A percentile compares a stretch with the other conserved stretches of the same genome.
phyloP scores from a whole-genome alignment of 1,140 invertebrate species.

The Camponotus floridanus region DNA sequence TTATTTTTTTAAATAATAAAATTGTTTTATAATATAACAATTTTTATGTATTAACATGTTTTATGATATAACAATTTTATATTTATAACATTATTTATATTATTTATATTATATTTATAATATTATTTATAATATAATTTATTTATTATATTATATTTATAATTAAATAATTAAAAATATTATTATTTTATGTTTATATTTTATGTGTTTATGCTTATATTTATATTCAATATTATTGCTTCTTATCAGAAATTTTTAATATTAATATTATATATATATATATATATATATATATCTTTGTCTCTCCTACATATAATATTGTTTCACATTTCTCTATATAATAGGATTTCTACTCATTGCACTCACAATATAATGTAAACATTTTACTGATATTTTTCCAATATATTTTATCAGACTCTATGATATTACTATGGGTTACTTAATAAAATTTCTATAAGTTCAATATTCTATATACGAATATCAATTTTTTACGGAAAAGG shows the following conservation, averaged over 20 bases:
- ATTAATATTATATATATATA: too few species aligned
- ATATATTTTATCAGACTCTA: neutral
- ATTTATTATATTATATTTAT: neutral
- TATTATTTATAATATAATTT: too few species aligned
- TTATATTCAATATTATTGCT: too few species aligned
- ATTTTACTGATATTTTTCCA: neutral
- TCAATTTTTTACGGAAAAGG: constrained; percentile 5
- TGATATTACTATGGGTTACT: neutral
- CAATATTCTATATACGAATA: neutral
- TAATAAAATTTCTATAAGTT: neutral
- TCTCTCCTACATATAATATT: too few species aligned
- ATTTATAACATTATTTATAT: neutral
- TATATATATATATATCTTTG: too few species aligned
- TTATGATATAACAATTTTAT: neutral
- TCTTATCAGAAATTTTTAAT: too few species aligned
- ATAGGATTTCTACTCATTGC: neutral
- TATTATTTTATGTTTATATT: too few species aligned
- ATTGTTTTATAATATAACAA: neutral
- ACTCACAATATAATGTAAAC: neutral
- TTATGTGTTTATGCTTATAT: too few species aligned
- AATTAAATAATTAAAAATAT: too few species aligned
- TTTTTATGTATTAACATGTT: too few species aligned
- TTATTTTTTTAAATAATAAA: neutral
- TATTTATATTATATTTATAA: too few species aligned
- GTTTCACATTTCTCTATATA: neutral